phyloP scores from a whole-genome alignment of 2,113 vertebrate species.

The Vanacampus margaritifer region DNA sequence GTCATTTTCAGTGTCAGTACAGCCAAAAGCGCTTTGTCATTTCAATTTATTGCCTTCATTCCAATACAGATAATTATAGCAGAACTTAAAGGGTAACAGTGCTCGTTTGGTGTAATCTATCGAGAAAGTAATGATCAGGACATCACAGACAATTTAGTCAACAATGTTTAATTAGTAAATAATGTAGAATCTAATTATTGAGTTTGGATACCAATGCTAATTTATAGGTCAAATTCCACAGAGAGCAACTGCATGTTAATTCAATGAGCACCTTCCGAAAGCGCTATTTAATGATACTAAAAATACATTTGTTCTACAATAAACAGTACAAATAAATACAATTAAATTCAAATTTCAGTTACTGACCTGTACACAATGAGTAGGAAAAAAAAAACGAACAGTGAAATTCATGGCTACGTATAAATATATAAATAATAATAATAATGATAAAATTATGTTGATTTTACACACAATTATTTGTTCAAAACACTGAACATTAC shows the following conservation, averaged over 20 bases:
- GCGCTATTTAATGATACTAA: neutral
- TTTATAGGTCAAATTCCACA: neutral
- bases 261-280: slow-evolving; percentile 10
- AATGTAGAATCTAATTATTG: slow-evolving; percentile 36
- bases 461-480: too few relatives aligned
- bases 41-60: slow-evolving; percentile 45
- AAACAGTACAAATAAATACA: neutral
- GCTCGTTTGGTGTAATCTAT: slow-evolving; percentile 5
- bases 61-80: slow-evolving; percentile 42
- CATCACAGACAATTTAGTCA: slow-evolving; percentile 27
- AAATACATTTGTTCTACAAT: neutral
- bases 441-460: too few relatives aligned
- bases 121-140: slow-evolving; percentile 30
- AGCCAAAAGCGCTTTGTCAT: slow-evolving; percentile 20
- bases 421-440: too few relatives aligned
- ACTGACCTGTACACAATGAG: too few relatives aligned
- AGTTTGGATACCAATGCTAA: slow-evolving; percentile 24
- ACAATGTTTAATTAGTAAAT: slow-evolving; percentile 32
- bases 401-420: too few relatives aligned
- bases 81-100: slow-evolving; percentile 31
- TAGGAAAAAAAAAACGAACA: too few relatives aligned
- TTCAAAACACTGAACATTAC: too few relatives aligned
- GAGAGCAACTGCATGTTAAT: slow-evolving; percentile 3
- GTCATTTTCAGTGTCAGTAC: slow-evolving; percentile 23
- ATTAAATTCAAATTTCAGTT: too few relatives aligned